Base-by-base conservation (phyloP, 2,888 invertebrate genomes). In the Apodemia zela region DNA sequence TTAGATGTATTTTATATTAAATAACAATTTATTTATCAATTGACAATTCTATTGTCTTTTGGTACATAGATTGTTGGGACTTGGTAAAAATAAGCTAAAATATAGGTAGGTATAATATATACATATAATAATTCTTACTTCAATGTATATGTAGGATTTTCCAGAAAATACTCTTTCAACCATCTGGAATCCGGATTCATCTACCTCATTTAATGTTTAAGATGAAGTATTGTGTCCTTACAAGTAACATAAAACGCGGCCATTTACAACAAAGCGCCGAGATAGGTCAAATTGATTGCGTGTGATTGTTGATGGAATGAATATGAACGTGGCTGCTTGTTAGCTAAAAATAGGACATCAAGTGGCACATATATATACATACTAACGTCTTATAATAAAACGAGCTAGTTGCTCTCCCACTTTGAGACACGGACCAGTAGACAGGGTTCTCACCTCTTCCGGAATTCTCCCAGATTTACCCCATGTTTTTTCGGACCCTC, bases 201-300 rank as follows among this genome's bases (percentile, higher is more conserved):
- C 33, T 10, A 11, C 11, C 11, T 11, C 10, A 35, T 11, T 42
- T 42, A 15, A 13, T 42, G 42, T 15, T 6, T 42, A 1, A 21
- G 13, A 42, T 18, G 15, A 2, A 18, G 17, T 49, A 11, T 29
- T 21, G 25, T 25, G 8, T 45, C 13, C 15, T 59, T 42, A 6
- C 42, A 6, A 33, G 58, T n/a, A 13, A 58, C 58, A 51, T 25
- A 51, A 51, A 51, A 51, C 42, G 62, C 61, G 59, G 45, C 59
- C 59, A 18, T 66, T 65, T 71, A 75, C 72, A 75, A 79, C 78
- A 80, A 80, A 79, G 76, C 77, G 75, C 71, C 69, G 75, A 79
- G 72, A 79, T 82, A 77, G 82, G 83, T 84, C 85, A 87, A 89
- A 87, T 85, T 87, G 85, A 87, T 85, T 85, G 88, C 85, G 85